Evolutionary conservation across 2,113 vertebrate genomes (phyloP).

Genomic region (Cyanocitta stelleri): DNA sequence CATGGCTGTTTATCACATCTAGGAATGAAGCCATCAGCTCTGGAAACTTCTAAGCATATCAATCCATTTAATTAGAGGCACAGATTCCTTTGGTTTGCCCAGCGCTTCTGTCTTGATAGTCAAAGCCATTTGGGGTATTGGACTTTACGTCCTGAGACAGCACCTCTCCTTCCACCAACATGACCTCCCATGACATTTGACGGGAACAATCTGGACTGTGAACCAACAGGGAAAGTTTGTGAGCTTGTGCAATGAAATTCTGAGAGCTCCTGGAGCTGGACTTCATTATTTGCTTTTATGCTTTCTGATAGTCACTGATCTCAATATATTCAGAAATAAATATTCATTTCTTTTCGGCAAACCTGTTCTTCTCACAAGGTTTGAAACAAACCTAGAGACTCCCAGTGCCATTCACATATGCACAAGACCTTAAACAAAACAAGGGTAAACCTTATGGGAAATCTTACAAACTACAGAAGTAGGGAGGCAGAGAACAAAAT

Average conservation of each 20-base stretch:
- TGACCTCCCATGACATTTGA: conserved; percentile 33
- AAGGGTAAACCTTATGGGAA: not conserved
- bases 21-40: not conserved
- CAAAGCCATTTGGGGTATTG: conserved; percentile 13
- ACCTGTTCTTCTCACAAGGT: not conserved
- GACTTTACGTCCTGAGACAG: conserved; percentile 44
- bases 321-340: not conserved
- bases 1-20: not conserved
- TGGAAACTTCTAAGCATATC: not conserved
- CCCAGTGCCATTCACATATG: not conserved
- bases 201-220: not conserved
- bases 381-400: not conserved
- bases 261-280: not conserved
- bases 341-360: not conserved
- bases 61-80: not conserved
- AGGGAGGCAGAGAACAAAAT: not conserved
- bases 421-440: not conserved
- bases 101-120: not conserved
- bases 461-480: not conserved
- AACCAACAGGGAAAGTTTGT: not conserved
- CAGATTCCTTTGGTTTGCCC: not conserved
- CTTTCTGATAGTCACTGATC: not conserved
- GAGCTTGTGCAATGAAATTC: conserved; percentile 5
- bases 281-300: not conserved
- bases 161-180: conserved; percentile 41